These are phyloP conservation scores for Mayetiola destructor DNA, from an alignment of 2,888 invertebrate genomes.

Conservation along the genomic window DNA sequence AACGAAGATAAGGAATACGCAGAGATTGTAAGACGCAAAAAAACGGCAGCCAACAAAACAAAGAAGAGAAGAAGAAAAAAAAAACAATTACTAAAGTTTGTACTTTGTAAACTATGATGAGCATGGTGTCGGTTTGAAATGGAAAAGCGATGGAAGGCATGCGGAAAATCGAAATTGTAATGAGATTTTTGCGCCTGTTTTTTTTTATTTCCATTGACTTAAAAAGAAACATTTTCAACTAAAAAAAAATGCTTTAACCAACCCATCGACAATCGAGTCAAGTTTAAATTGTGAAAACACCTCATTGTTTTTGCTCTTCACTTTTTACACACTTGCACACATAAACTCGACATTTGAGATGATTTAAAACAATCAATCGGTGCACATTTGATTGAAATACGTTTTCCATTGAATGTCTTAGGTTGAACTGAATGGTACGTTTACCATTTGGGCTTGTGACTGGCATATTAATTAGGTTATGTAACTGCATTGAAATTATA, in stretches of 20 bases:
- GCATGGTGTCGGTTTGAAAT: no score
- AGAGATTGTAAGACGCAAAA: no score
- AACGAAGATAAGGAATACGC: no score
- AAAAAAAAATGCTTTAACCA: no score
- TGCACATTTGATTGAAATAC: constrained; percentile 2
- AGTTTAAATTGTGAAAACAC: no score
- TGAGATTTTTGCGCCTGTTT: constrained; percentile 3
- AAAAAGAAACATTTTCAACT: no score
- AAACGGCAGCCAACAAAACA: no score
- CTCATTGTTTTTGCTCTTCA: no score
- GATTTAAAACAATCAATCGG: constrained; percentile 1
- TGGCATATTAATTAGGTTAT: constrained; percentile 3
- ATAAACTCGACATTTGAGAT: no score
- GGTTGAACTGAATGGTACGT: not conserved
- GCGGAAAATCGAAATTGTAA: constrained; percentile 12
- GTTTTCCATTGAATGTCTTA: constrained; percentile 8
- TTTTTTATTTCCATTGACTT: no score
- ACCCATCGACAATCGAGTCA: no score
- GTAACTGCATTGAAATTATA: constrained; percentile 1
- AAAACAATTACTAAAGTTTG: not conserved
- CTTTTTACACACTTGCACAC: no score
- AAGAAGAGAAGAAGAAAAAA: not conserved
- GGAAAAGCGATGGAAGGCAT: constrained; percentile 4
- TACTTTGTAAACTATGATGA: not conserved
- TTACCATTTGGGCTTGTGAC: not conserved